These are phyloP conservation scores for Tenrec ecaudatus DNA, from an alignment of 2,113 vertebrate genomes.

Conservation along the genomic window DNA sequence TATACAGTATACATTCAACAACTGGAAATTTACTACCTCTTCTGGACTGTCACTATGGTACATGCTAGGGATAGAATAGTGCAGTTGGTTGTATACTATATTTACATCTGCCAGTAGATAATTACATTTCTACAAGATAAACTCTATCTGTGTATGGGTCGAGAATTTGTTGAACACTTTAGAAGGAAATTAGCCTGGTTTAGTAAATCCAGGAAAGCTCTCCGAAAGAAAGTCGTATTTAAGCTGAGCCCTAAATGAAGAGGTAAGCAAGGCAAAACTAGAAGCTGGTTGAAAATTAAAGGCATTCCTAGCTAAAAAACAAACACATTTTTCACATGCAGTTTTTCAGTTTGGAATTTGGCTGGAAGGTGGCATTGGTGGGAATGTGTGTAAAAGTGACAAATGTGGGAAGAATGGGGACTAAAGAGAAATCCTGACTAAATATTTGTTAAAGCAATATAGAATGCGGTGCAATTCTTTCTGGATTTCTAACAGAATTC, in stretches of 20 bases:
- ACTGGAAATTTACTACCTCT: neutral
- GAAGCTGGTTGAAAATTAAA: neutral
- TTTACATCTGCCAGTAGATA: neutral
- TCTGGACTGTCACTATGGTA: neutral
- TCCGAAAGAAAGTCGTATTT: conserved; percentile 8
- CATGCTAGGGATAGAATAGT: neutral
- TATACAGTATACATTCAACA: neutral
- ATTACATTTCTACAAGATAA: neutral
- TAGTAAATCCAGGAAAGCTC: conserved; percentile 7
- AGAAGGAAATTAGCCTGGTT: neutral
- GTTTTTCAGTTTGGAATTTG: neutral
- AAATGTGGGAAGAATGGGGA: neutral
- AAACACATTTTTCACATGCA: neutral
- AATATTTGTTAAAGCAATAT: conserved; percentile 15
- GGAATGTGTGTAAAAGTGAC: neutral
- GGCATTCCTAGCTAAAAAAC: neutral
- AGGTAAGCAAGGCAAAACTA: neutral
- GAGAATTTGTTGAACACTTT: neutral
- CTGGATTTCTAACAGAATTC: conserved; percentile 45
- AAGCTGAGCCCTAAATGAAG: neutral
- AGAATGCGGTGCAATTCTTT: neutral
- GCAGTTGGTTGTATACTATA: neutral
- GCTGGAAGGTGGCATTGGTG: neutral
- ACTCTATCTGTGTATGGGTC: neutral
- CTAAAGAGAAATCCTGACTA: conserved; percentile 30